phyloP scores from a whole-genome alignment of 2,113 vertebrate species.

The Osmerus mordax region DNA sequence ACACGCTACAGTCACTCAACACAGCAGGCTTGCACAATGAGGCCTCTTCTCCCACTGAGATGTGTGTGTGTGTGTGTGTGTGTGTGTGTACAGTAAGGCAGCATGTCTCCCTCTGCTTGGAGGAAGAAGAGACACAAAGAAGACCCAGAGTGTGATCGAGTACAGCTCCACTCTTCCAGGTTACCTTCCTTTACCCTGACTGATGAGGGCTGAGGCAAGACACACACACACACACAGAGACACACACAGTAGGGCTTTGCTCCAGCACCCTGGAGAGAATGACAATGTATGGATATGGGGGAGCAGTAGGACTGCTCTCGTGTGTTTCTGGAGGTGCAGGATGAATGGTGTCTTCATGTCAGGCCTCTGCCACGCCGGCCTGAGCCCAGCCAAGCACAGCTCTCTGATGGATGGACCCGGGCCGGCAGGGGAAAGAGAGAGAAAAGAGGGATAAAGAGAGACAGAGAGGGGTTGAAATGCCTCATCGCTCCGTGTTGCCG shows the following conservation, averaged over 20 bases:
- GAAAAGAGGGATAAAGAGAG: slow-evolving; percentile 2
- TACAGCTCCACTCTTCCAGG: not conserved
- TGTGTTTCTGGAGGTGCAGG: slow-evolving; percentile 21
- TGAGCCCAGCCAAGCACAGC: slow-evolving; percentile 31
- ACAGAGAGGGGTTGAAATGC: slow-evolving; percentile 24
- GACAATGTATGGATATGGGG: slow-evolving; percentile 22
- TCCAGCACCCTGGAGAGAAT: slow-evolving; percentile 18
- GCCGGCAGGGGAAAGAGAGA: slow-evolving; percentile 14
- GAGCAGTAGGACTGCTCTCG: slow-evolving; percentile 24
- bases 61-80: slow-evolving; percentile 25
- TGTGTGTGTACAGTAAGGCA: not conserved
- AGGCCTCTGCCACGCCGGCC: slow-evolving; percentile 25
- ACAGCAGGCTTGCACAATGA: slow-evolving; percentile 70
- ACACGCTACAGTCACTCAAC: slow-evolving; percentile 76
- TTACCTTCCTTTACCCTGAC: slow-evolving; percentile 27
- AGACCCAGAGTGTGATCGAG: slow-evolving; percentile 4
- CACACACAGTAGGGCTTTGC: not conserved
- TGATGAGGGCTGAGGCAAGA: not conserved
- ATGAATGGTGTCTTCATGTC: slow-evolving; percentile 46
- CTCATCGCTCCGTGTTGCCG: slow-evolving; percentile 33
- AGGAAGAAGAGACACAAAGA: slow-evolving; percentile 28
- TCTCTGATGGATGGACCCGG: slow-evolving; percentile 44
- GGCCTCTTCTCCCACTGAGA: slow-evolving; percentile 63
- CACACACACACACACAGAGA: not conserved
- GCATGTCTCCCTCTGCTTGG: slow-evolving; percentile 36